These are phyloP conservation scores for Perca fluviatilis DNA, from an alignment of 2,113 vertebrate genomes.

Conservation along the genomic window DNA sequence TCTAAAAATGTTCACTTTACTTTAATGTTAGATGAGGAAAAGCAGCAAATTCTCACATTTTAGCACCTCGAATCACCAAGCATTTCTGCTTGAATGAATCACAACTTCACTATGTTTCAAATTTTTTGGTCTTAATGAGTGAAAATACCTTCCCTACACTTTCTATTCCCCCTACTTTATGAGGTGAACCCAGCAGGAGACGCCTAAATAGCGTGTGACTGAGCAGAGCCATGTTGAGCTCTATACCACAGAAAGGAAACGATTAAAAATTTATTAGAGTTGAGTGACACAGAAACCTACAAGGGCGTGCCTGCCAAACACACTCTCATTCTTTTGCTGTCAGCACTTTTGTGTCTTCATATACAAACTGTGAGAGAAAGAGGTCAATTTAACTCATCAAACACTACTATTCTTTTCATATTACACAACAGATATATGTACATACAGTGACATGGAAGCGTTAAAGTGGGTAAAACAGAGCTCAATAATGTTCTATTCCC, in stretches of 20 bases:
- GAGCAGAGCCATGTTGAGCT: conserved; percentile 66
- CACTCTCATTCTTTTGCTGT: conserved; percentile 84
- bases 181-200: conserved; percentile 19
- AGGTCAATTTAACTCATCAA: conserved; percentile 56
- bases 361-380: conserved; percentile 63
- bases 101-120: neutral
- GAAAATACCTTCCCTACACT: conserved; percentile 12
- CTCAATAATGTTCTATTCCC: conserved; percentile 13
- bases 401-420: neutral
- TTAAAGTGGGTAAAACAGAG: neutral
- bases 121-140: conserved; percentile 11
- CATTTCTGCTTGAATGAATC: neutral
- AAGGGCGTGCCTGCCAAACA: conserved; percentile 88
- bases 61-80: neutral
- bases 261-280: conserved; percentile 90
- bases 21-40: neutral
- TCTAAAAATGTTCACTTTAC: neutral
- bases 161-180: conserved; percentile 35
- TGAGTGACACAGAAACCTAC: conserved; percentile 90
- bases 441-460: neutral
- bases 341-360: conserved; percentile 82
- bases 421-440: neutral
- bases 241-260: conserved; percentile 86
- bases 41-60: neutral
- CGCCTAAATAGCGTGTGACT: conserved; percentile 44